Percentiles rank a stretch among this genome's conserved stretches.
These are phyloP conservation scores for Trichonephila clavipes DNA, from an alignment of 1,140 invertebrate species.

Conservation along the genomic window DNA sequence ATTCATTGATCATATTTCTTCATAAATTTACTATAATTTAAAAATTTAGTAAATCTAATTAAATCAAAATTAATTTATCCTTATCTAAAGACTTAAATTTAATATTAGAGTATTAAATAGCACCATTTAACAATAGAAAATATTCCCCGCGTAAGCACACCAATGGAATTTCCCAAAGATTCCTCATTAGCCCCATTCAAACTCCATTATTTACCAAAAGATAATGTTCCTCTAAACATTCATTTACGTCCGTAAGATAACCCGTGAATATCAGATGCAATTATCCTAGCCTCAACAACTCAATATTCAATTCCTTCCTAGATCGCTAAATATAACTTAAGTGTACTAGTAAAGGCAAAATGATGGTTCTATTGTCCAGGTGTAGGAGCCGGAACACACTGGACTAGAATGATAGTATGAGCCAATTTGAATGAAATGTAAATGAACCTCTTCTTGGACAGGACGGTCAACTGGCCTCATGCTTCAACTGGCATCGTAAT, in stretches of 20 bases:
- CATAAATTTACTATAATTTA: too few relatives aligned
- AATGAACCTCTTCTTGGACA: conserved; percentile 18
- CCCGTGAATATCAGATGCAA: neutral
- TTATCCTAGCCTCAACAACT: neutral
- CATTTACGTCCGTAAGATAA: neutral
- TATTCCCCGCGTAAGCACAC: too few relatives aligned
- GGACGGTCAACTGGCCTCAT: conserved; percentile 19
- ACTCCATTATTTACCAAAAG: neutral
- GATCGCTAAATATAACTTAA: neutral
- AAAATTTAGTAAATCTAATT: too few relatives aligned
- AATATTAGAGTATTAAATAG: too few relatives aligned
- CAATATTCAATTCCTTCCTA: neutral
- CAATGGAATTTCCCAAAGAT: too few relatives aligned
- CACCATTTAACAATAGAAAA: too few relatives aligned
- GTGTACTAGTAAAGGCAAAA: neutral
- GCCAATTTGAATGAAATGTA: conserved; percentile 28
- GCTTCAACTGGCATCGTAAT: conserved; percentile 1
- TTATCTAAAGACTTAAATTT: too few relatives aligned
- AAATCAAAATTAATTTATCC: too few relatives aligned
- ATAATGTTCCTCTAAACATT: neutral
- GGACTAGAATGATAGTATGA: neutral
- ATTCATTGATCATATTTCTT: too few relatives aligned
- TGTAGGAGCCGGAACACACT: neutral
- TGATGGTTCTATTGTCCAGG: neutral
- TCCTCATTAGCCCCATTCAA: too few relatives aligned